Evolutionary conservation across 2,888 invertebrate species (phyloP), one percentile per base, ranked within the genome.

Genomic region (Eledona agricola): DNA sequence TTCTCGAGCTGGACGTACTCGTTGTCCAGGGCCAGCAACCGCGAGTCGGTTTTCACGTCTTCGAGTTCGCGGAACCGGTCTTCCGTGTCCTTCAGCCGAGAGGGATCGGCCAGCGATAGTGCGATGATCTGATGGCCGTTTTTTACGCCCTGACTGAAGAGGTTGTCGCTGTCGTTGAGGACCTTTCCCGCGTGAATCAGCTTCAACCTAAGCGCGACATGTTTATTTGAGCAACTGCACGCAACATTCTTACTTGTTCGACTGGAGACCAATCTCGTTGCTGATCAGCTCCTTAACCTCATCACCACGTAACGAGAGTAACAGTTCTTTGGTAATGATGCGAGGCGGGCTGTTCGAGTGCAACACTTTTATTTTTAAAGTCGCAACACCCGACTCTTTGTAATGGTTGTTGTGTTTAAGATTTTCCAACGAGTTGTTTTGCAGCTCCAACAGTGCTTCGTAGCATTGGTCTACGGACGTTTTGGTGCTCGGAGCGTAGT

Each of bases 61-160:
- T 77, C 75, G 13, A 77, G 47, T 58, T 73, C 71, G 55, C 69
- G 71, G 11, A 71, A 59, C 58, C 70, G 63, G 11, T 66, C 67
- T 59, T 76, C 76, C 43, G 61, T 60, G 58, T 74, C 71, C 55
- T 72, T 64, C 11, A 76, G 58, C 29, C 65, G 67, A 19, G 72
- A 62, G 31, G 71, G 69, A 49, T 74, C 74, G 11, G 63, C 64
- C 43, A 77, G 59, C 19, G 84, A 70, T 0, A 89, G 75, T 0
- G 83, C 87, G 79, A 90, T 83, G 3, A 90, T 75, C 64, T 84
- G 84, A 7, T 80, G 80, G 31, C 87, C 87, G 72, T 89, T 88
- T 72, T 83, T 85, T 1, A 90, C 72, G 22, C 83, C 81, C 65
- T 89, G 88, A 6, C 76, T 72, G 5, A 74, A 75, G 2, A 90